These are phyloP conservation scores for Xiphorhynchus erythropygius DNA, from an alignment of 2,797 vertebrate genomes.

Conservation along the genomic window DNA sequence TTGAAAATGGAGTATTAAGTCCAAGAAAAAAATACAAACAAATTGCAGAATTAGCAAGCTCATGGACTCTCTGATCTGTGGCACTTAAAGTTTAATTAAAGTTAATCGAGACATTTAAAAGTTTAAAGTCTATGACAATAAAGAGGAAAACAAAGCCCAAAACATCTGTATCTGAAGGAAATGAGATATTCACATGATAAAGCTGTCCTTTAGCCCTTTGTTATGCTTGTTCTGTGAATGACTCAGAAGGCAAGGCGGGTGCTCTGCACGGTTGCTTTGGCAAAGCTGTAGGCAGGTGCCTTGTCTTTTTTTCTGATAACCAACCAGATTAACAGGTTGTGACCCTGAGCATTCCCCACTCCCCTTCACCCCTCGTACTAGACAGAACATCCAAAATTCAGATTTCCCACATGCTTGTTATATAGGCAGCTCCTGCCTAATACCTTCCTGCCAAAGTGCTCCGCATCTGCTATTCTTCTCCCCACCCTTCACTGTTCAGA, in stretches of 20 bases:
- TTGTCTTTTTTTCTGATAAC: background rate
- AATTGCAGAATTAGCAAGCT: background rate
- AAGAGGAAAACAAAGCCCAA: rapidly evolving
- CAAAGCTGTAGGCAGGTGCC: background rate
- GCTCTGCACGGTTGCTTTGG: background rate
- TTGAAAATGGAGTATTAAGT: background rate
- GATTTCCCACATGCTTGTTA: background rate
- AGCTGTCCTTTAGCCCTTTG: background rate
- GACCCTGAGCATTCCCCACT: background rate
- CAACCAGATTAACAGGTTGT: background rate
- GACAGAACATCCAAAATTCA: background rate
- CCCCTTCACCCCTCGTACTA: background rate
- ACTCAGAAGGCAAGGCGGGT: rapidly evolving
- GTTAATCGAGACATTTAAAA: background rate
- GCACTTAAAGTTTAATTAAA: background rate
- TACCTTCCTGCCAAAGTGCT: rapidly evolving
- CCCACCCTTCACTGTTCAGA: rapidly evolving
- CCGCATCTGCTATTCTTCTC: background rate
- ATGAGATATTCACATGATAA: background rate
- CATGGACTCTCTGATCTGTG: background rate
- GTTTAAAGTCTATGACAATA: background rate
- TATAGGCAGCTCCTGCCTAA: background rate
- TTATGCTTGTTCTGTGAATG: background rate
- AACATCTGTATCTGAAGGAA: background rate
- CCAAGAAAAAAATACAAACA: background rate